Evolutionary conservation across 2,113 vertebrate species (phyloP).

Genomic region (Trogon surrucura): DNA sequence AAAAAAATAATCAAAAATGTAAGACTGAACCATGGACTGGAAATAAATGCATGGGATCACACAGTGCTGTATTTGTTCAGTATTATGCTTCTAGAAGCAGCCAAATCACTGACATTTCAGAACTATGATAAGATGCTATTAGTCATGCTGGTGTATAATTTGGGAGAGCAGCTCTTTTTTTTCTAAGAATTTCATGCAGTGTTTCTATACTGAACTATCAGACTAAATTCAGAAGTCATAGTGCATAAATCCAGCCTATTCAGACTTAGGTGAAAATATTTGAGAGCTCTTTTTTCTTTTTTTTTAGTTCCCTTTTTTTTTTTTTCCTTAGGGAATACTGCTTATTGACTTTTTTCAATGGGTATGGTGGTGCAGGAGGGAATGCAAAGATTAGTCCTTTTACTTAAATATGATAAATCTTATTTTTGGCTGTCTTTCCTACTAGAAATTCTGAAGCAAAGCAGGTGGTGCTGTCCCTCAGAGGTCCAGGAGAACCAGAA

Average conservation of each 20-base stretch:
- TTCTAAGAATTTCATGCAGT: not conserved
- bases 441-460: not conserved
- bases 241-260: not conserved
- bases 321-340: not conserved
- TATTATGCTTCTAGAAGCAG: not conserved
- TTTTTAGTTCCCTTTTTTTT: not conserved
- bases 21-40: not conserved
- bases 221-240: not conserved
- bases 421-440: not conserved
- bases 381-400: not conserved
- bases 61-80: not conserved
- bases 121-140: not conserved
- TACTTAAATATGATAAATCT: not conserved
- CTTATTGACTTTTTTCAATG: not conserved
- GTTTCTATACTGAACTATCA: not conserved
- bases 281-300: not conserved
- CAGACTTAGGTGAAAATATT: not conserved
- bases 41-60: not conserved
- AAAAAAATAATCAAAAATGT: not conserved
- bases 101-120: not conserved
- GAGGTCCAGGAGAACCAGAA: not conserved
- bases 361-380: not conserved
- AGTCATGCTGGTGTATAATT: not conserved
- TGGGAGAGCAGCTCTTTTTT: not conserved
- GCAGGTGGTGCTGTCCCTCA: not conserved